These are phyloP conservation scores for Drosophila mulleri DNA, from an alignment of 2,888 invertebrate species.

Conservation along the genomic window DNA sequence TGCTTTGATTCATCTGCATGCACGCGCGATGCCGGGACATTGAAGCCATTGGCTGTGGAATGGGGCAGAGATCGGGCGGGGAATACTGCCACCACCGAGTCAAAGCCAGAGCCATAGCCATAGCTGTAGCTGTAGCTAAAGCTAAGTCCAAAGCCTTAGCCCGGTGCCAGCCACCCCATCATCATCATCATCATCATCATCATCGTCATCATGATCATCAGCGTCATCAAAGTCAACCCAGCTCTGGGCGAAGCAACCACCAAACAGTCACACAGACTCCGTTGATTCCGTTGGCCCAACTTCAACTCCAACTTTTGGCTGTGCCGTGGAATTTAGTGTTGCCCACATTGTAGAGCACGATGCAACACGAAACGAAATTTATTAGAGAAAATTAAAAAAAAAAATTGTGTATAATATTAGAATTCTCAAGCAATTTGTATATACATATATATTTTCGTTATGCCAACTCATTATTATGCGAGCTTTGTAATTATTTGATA, in stretches of 20 bases:
- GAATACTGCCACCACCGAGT: constrained; percentile 23
- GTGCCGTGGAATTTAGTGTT: constrained; percentile 37
- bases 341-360: not conserved
- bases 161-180: constrained; percentile 42
- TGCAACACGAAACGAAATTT: too few species aligned
- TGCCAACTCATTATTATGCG: not conserved
- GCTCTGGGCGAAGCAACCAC: constrained; percentile 47
- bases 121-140: constrained; percentile 31
- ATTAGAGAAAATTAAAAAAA: too few species aligned
- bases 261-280: constrained; percentile 60
- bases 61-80: constrained; percentile 4
- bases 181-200: constrained; percentile 30
- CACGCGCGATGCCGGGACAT: constrained; percentile 52
- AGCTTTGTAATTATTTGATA: not conserved
- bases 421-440: too few species aligned
- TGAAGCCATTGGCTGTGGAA: constrained; percentile 16
- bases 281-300: constrained; percentile 44
- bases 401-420: not conserved
- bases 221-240: constrained; percentile 57
- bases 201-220: not conserved
- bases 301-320: constrained; percentile 45
- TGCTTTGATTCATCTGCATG: constrained; percentile 78
- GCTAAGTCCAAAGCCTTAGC: constrained; percentile 50
- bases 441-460: not conserved
- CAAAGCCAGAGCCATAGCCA: constrained; percentile 30